phyloP scores from a whole-genome alignment of 2,888 invertebrate species.

The Sphinx pinastri region DNA sequence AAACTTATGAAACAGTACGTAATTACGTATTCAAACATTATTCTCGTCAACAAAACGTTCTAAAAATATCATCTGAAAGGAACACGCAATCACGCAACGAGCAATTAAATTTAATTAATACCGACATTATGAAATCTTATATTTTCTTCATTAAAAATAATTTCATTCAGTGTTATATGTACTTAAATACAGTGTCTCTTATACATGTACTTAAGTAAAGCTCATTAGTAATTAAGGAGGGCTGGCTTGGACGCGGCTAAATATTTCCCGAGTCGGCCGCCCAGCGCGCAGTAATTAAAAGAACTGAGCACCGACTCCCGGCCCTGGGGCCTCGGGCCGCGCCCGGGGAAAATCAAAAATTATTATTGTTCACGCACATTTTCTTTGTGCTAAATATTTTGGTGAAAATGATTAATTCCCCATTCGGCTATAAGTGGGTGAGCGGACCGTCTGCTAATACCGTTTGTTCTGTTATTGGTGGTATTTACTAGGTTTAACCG shows the following conservation, averaged over 20 bases:
- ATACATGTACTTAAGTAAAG: constrained; percentile 62
- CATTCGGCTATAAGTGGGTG: not conserved
- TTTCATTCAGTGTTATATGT: constrained; percentile 39
- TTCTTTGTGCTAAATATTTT: constrained; percentile 59
- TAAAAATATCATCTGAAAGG: constrained; percentile 30
- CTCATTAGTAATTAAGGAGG: constrained; percentile 79
- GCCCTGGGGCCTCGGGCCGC: constrained; percentile 48
- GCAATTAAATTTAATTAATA: constrained; percentile 40
- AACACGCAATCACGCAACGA: constrained; percentile 35
- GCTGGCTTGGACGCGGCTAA: constrained; percentile 74
- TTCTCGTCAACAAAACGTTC: not conserved
- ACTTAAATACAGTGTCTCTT: constrained; percentile 41
- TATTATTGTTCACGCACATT: constrained; percentile 71
- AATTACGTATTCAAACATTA: no score
- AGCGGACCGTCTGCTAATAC: not conserved
- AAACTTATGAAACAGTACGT: no score
- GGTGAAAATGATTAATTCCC: constrained; percentile 38
- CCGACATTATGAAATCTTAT: constrained; percentile 30
- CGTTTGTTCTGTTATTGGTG: not conserved
- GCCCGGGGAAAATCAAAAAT: constrained; percentile 71
- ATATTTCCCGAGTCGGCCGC: constrained; percentile 71
- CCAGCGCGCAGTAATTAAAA: constrained; percentile 74
- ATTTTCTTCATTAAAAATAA: constrained; percentile 45
- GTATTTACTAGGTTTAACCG: not conserved
- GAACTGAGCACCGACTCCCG: constrained; percentile 52